phyloP scores from a whole-genome alignment of 1,140 invertebrate genomes.

The Callitettix versicolor region DNA sequence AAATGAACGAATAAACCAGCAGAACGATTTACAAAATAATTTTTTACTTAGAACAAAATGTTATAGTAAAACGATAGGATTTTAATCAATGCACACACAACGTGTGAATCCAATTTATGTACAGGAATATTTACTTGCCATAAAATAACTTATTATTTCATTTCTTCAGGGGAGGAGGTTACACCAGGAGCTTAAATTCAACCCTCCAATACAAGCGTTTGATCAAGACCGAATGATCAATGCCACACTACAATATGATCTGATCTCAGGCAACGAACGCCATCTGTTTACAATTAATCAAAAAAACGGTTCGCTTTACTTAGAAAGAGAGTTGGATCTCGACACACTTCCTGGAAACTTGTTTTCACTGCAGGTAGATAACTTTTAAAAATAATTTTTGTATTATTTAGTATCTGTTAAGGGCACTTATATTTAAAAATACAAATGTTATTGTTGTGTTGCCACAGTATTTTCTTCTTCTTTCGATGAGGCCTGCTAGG shows the following conservation, averaged over 20 bases:
- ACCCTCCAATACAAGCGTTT: slow-evolving; percentile 57
- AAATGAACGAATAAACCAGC: no score
- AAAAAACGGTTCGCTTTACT: slow-evolving; percentile 59
- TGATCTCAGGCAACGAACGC: slow-evolving; percentile 62
- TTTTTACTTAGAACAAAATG: no score
- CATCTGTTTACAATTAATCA: slow-evolving; percentile 59
- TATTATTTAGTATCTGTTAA: neutral
- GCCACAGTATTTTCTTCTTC: no score
- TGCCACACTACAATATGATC: slow-evolving; percentile 55
- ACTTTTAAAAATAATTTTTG: neutral
- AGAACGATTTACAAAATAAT: no score
- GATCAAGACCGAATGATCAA: slow-evolving; percentile 64
- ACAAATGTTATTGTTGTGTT: no score
- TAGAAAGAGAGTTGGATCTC: slow-evolving; percentile 67
- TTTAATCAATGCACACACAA: no score
- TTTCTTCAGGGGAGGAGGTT: slow-evolving; percentile 49
- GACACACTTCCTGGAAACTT: slow-evolving; percentile 61
- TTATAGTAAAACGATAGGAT: no score
- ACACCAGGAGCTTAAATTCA: slow-evolving; percentile 53
- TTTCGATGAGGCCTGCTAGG: no score
- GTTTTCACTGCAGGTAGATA: slow-evolving; percentile 51
- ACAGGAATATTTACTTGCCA: no score
- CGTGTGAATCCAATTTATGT: no score
- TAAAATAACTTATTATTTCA: no score
- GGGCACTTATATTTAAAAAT: no score